A percentile compares a stretch with the other conserved stretches of the same genome.
Conservation (phyloP, 1,140 invertebrate species). For the Musca domestica region DNA sequence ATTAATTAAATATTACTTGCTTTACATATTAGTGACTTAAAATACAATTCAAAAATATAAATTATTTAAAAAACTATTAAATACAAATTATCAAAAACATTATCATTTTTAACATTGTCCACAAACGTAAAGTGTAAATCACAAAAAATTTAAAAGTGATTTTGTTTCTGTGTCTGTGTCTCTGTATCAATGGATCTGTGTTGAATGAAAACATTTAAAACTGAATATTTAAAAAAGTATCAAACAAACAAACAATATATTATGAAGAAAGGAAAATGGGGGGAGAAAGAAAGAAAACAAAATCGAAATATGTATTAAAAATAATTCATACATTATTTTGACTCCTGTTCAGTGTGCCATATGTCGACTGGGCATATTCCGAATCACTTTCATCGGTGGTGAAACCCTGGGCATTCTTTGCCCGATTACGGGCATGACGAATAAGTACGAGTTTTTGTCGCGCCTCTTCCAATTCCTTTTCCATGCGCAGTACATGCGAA, state of each 20-base stretch:
- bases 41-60: too few relatives aligned
- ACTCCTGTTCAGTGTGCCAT: slow-evolving; percentile 43
- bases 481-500: slow-evolving; percentile 86
- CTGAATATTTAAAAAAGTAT: too few relatives aligned
- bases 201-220: too few relatives aligned
- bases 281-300: neutral
- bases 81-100: too few relatives aligned
- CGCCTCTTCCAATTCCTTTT: slow-evolving; percentile 90
- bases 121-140: too few relatives aligned
- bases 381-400: slow-evolving; percentile 61
- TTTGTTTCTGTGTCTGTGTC: too few relatives aligned
- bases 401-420: slow-evolving; percentile 59
- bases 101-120: too few relatives aligned
- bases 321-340: slow-evolving; percentile 50
- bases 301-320: neutral
- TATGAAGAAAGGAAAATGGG: neutral
- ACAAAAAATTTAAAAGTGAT: too few relatives aligned
- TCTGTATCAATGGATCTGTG: too few relatives aligned
- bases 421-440: slow-evolving; percentile 79
- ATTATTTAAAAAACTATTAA: too few relatives aligned
- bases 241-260: neutral
- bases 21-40: too few relatives aligned
- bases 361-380: slow-evolving; percentile 41
- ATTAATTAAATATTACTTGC: too few relatives aligned
- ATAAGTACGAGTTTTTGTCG: slow-evolving; percentile 82